Evolutionary conservation across 1,140 invertebrate species (phyloP).

Genomic region (Euwallacea fornicatus): DNA sequence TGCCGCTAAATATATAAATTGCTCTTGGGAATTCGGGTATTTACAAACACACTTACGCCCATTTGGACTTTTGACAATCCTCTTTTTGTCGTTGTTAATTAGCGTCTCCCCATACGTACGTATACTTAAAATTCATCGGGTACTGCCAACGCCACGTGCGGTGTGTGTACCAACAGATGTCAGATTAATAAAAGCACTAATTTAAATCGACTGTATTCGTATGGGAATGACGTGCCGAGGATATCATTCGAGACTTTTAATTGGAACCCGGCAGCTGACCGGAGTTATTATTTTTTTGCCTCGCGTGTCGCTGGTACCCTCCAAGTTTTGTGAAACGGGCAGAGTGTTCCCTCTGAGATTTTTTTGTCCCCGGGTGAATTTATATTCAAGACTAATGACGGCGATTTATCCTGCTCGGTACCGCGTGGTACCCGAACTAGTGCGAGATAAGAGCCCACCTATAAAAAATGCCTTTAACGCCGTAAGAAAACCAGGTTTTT

Average conservation of each 20-base stretch:
- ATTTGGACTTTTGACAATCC: constrained; percentile 40
- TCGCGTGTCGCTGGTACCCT: background rate
- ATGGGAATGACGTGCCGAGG: background rate
- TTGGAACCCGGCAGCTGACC: background rate
- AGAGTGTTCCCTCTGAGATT: background rate
- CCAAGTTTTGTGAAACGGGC: background rate
- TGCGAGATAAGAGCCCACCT: constrained; percentile 11
- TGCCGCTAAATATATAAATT: constrained; percentile 53
- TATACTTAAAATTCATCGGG: background rate
- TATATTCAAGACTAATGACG: constrained; percentile 20
- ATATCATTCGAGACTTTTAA: constrained; percentile 5
- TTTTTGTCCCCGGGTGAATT: background rate
- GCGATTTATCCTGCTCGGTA: constrained; percentile 8
- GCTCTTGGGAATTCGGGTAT: constrained; percentile 50
- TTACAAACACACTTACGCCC: constrained; percentile 50
- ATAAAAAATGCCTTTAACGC: constrained; percentile 29
- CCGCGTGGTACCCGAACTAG: constrained; percentile 2
- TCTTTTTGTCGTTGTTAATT: constrained; percentile 25
- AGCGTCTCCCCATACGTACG: constrained; percentile 2
- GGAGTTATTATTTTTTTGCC: background rate
- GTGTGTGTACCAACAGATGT: constrained; percentile 23
- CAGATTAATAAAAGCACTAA: constrained; percentile 15
- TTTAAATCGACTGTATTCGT: constrained; percentile 6
- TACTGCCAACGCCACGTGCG: background rate
- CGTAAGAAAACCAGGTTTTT: constrained; percentile 32